Conservation (phyloP, 2,113 vertebrate genomes). For the Phrynosoma blainvillii region DNA sequence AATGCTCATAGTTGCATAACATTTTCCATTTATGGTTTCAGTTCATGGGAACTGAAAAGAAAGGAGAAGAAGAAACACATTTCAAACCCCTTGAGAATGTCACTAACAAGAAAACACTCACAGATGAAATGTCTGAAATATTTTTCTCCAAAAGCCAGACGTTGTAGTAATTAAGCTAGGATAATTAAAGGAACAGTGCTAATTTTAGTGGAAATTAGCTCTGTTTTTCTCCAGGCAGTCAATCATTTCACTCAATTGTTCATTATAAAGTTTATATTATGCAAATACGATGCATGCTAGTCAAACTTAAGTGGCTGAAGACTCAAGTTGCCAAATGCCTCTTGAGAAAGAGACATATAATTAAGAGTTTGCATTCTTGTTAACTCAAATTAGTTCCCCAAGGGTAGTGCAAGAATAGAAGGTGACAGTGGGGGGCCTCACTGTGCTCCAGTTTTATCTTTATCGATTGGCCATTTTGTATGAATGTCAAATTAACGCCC, state of each 20-base stretch:
- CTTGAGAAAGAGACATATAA: slow-evolving; percentile 66
- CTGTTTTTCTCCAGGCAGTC: slow-evolving; percentile 66
- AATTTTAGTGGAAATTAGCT: slow-evolving; percentile 65
- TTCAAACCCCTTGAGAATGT: slow-evolving; percentile 2
- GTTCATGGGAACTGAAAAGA: slow-evolving; percentile 12
- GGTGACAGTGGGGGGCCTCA: slow-evolving; percentile 37
- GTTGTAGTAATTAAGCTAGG: slow-evolving; percentile 54
- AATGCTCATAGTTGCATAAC: not conserved
- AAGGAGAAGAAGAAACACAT: not conserved
- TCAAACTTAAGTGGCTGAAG: slow-evolving; percentile 72
- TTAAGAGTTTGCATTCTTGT: slow-evolving; percentile 70
- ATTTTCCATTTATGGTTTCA: slow-evolving; percentile 16
- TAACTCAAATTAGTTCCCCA: slow-evolving; percentile 67
- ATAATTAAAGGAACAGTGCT: slow-evolving; percentile 60
- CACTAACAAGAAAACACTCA: slow-evolving; percentile 19
- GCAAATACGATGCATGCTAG: slow-evolving; percentile 72
- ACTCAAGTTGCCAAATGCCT: slow-evolving; percentile 69
- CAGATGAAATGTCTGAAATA: slow-evolving; percentile 30
- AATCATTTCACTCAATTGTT: slow-evolving; percentile 73
- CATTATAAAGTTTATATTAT: slow-evolving; percentile 67
- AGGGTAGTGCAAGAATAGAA: slow-evolving; percentile 53
- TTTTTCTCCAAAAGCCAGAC: slow-evolving; percentile 53
- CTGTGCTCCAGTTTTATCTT: slow-evolving; percentile 21
- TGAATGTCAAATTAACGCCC: not conserved
- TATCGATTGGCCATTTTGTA: slow-evolving; percentile 25